Conservation (phyloP, 2,113 vertebrate species). For the Osmerus eperlanus region DNA sequence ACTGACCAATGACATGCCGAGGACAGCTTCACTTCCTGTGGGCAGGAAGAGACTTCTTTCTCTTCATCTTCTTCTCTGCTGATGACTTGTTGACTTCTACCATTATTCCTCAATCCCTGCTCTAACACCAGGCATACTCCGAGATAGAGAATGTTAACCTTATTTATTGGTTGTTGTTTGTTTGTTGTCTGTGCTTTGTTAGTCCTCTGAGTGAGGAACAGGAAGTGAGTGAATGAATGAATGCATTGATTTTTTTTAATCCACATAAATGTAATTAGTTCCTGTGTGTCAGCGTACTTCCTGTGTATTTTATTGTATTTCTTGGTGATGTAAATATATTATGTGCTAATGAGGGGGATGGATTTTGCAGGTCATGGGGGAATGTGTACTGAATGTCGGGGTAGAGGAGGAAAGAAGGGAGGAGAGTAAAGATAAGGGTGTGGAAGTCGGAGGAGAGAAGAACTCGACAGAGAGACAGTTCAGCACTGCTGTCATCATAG, state of each 20-base stretch:
- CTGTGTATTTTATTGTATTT: conserved; percentile 55
- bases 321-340: conserved; percentile 69
- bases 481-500: conserved; percentile 13
- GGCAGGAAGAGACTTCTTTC: background rate
- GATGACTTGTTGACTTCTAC: conserved; percentile 1
- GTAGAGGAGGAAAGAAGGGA: no score
- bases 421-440: no score
- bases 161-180: conserved; percentile 65
- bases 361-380: background rate
- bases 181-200: conserved; percentile 54
- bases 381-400: background rate
- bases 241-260: conserved; percentile 57
- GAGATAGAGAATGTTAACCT: conserved; percentile 51
- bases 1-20: conserved; percentile 28
- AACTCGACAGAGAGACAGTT: no score
- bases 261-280: conserved; percentile 61
- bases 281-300: conserved; percentile 53
- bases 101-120: conserved; percentile 37
- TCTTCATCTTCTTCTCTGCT: background rate
- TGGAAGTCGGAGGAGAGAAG: background rate
- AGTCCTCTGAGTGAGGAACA: conserved; percentile 37
- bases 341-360: conserved; percentile 51
- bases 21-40: conserved; percentile 10
- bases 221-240: conserved; percentile 29
- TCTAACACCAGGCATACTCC: conserved; percentile 48